Base-by-base conservation (phyloP, 2,797 vertebrate species). In the Smutsia temminckii region DNA sequence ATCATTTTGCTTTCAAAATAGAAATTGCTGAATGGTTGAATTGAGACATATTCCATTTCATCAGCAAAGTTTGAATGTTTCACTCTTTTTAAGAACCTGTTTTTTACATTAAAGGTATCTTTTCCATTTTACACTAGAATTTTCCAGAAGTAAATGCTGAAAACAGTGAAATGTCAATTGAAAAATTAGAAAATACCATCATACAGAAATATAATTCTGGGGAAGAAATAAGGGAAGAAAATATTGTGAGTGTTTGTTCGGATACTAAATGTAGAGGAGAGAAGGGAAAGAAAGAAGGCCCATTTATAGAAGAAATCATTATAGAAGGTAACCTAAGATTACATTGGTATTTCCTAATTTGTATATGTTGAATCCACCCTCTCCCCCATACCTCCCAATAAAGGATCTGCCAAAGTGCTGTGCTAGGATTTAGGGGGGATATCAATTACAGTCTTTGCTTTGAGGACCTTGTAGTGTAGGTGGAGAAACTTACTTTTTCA, bases 161-260 rank as follows among this genome's bases (percentile, higher is more conserved):
- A 95, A 94, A 93, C 68, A 92, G 61, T 97, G 90, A 97, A 94
- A 68, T 93, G 59, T 87, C 94, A 63, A 27, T 59, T 95, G 25
- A 80, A 93, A 96, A 95, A 74, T n/a, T 91, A 80, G 97, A 96
- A 83, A 92, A 94, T 72, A 37, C 66, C 68, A 59, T 57, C 69
- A 96, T 42, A 91, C 93, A 78, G 94, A 96, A 96, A 95, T 9
- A 5, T 16, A 91, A 95, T 85, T 87, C 66, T 89, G 94, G 63
- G 80, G 89, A 97, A 93, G 96, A 97, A 96, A 90, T 96, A 97
- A 96, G 16, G 63, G 96, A 93, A 97, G 68, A 97, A 97, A 96
- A 1, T 91, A 79, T 25, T 77, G 23, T 21, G 37, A 89, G 63
- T 93, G 85, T 49, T 68, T 97, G 80, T 96, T 97, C 88, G 84